phyloP scores from a whole-genome alignment of 2,113 vertebrate species.

The Heterotis niloticus region DNA sequence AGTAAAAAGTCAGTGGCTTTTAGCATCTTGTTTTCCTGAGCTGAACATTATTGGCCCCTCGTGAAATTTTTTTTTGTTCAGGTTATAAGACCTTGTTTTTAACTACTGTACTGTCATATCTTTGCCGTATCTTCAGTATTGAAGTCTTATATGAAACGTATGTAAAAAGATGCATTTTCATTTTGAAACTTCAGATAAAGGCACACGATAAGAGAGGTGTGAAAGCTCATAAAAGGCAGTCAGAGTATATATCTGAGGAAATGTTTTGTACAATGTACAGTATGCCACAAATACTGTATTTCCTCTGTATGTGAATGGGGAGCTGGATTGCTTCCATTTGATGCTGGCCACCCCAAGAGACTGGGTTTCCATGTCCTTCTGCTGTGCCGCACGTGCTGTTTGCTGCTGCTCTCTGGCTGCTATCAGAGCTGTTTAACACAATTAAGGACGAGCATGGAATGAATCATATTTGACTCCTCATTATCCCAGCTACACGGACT shows the following conservation, averaged over 20 bases:
- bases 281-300: conserved; percentile 55
- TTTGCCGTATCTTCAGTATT: too few relatives aligned
- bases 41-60: conserved; percentile 41
- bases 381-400: conserved; percentile 76
- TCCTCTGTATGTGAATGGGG: too few relatives aligned
- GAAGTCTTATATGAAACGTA: too few relatives aligned
- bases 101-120: conserved; percentile 55
- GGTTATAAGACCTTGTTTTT: conserved; percentile 60
- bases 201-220: neutral
- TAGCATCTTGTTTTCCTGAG: too few relatives aligned
- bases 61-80: conserved; percentile 64
- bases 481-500: conserved; percentile 86
- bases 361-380: conserved; percentile 71
- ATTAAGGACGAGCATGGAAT: conserved; percentile 83
- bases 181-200: conserved; percentile 72
- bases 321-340: too few relatives aligned
- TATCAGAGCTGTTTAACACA: conserved; percentile 92
- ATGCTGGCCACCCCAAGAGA: conserved; percentile 66
- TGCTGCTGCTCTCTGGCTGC: conserved; percentile 75
- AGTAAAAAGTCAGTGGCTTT: too few relatives aligned
- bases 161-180: conserved; percentile 69
- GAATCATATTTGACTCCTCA: conserved; percentile 83
- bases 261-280: conserved; percentile 78
- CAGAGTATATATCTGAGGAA: conserved; percentile 86
- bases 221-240: conserved; percentile 63